Evolutionary conservation across 2,888 invertebrate genomes (phyloP).

Genomic region (Ophonus ardosiacus): DNA sequence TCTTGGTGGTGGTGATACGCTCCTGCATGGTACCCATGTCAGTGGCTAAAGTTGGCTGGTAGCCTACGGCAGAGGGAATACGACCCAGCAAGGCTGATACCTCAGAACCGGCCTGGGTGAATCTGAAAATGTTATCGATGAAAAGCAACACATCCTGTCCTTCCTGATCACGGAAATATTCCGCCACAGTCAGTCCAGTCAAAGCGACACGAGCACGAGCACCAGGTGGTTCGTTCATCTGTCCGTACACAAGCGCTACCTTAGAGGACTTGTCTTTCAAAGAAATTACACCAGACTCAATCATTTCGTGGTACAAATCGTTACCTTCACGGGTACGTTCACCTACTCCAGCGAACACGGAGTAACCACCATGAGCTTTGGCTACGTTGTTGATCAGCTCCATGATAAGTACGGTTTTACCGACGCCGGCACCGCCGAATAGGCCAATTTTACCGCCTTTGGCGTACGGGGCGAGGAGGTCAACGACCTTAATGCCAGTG

Average conservation of each 20-base stretch:
- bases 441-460: constrained; percentile 96
- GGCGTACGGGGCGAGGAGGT: constrained; percentile 89
- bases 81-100: constrained; percentile 94
- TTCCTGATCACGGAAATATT: constrained; percentile 95
- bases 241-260: constrained; percentile 95
- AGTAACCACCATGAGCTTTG: constrained; percentile 96
- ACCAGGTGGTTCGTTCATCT: constrained; percentile 98
- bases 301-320: constrained; percentile 97
- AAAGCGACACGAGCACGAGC: constrained; percentile 94
- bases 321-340: constrained; percentile 96
- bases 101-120: constrained; percentile 95
- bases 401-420: constrained; percentile 97
- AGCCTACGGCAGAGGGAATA: constrained; percentile 96
- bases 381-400: constrained; percentile 97
- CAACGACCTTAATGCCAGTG: constrained; percentile 89
- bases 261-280: constrained; percentile 89
- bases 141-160: constrained; percentile 96
- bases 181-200: constrained; percentile 94
- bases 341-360: constrained; percentile 96
- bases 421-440: constrained; percentile 96
- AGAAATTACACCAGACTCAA: constrained; percentile 94
- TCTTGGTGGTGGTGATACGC: constrained; percentile 94
- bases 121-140: constrained; percentile 96
- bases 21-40: constrained; percentile 99
- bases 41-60: constrained; percentile 96